Base-by-base conservation (phyloP, 2,113 vertebrate genomes). In the Aptenodytes patagonicus region DNA sequence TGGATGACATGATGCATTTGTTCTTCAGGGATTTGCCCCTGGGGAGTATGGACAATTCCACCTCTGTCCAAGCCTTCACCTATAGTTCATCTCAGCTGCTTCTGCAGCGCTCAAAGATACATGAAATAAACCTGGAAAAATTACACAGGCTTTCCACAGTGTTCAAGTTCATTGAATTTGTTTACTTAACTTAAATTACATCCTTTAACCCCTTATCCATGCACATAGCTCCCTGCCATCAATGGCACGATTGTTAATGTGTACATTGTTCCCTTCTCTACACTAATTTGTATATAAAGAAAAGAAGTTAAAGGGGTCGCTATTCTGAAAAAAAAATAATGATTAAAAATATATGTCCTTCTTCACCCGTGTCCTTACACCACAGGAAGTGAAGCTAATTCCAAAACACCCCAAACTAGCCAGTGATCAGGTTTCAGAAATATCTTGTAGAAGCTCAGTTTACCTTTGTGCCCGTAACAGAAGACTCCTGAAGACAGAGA, bases 391-490 rank as follows among this genome's bases (percentile, higher is more conserved):
- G 76, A 95, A 94, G 77, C 80, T 89, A 97, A 96, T 96, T 97
- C 92, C 97, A 97, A 96, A 96, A 98, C 98, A 98, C 98, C 95
- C 96, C 93, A 98, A 97, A 98, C 98, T 98, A 97, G 88, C 90
- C 65, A 77, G 89, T 98, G 98, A 98, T 99, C 98, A 98, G 92
- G 98, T 99, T 98, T 97, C 93, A 96, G 95, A 98, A 96, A 95
- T 99, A 96, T 96, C 65, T 89, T 54, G 25, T 31, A 31, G 14
- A 93, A 98, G 98, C 99, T 99, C 98, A 80, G 64, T 98, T 99
- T 99, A 97, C 98, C 97, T 72, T 87, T 97, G 97, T 97, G 97
- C 91, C 75, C 89, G 99, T 98, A 99, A 99, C 86, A 95, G 90
- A 97, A 99, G 94, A 93, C 96, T 95, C 49, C 79, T 79, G 98